Evolutionary conservation across 1,140 invertebrate species (phyloP).

Genomic region (Atopsyche davidsoni): DNA sequence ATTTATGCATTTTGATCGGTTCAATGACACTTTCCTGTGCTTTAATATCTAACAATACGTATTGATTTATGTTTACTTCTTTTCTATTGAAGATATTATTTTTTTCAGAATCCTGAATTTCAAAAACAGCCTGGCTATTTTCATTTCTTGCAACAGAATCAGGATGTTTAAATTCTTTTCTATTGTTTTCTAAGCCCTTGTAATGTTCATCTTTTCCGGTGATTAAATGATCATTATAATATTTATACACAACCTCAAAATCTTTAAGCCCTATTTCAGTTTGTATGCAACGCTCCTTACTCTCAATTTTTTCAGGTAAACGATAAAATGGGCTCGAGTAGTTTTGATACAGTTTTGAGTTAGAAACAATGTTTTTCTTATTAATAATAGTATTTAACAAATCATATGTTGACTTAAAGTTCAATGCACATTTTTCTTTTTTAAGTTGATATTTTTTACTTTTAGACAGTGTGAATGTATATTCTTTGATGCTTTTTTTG

Average conservation of each 20-base stretch:
- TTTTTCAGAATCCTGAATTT: too few species aligned
- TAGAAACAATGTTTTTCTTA: not conserved
- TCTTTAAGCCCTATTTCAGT: constrained; percentile 12
- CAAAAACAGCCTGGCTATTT: too few species aligned
- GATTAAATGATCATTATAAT: constrained; percentile 1
- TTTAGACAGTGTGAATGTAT: constrained; percentile 8
- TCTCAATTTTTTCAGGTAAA: not conserved
- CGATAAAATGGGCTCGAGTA: not conserved
- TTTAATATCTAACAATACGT: too few species aligned
- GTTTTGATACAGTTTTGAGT: not conserved
- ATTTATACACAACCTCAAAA: too few species aligned
- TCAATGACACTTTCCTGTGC: too few species aligned
- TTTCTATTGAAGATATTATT: too few species aligned
- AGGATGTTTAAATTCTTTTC: too few species aligned
- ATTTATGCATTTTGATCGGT: too few species aligned
- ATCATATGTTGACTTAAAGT: constrained; percentile 9
- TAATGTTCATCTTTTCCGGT: too few species aligned
- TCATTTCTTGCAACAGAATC: too few species aligned
- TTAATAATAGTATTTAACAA: constrained; percentile 18
- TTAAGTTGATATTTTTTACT: not conserved
- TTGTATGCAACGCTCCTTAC: constrained; percentile 6
- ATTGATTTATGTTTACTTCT: too few species aligned
- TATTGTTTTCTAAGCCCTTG: not conserved
- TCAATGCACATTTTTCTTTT: not conserved
- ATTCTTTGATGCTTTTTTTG: constrained; percentile 7